phyloP scores from a whole-genome alignment of 35 echinoderm and acorn worm species.

The Apostichopus californicus region DNA sequence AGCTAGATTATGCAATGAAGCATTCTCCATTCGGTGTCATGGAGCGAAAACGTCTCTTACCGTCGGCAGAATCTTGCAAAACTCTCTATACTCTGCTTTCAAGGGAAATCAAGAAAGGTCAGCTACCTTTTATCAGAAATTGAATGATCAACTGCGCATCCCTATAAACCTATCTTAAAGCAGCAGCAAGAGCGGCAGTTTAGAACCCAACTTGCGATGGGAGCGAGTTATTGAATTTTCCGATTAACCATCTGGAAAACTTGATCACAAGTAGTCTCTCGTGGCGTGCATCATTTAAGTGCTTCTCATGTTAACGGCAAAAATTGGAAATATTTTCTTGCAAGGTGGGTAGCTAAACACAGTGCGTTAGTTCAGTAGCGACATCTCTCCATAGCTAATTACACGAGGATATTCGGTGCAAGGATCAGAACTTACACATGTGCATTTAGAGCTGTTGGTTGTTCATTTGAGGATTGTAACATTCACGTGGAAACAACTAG shows the following conservation, averaged over 20 bases:
- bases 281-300: neutral
- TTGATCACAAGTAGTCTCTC: neutral
- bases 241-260: conserved; percentile 25
- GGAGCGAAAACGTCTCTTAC: neutral
- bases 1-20: neutral
- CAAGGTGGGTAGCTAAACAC: neutral
- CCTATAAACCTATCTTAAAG: neutral
- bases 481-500: neutral
- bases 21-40: neutral
- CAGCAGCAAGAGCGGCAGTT: neutral
- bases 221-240: conserved; percentile 24
- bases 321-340: neutral
- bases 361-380: neutral
- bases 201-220: neutral
- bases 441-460: neutral
- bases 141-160: conserved; percentile 17
- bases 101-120: conserved; percentile 37
- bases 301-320: neutral
- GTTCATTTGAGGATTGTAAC: neutral
- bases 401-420: neutral
- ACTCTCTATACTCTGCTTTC: neutral
- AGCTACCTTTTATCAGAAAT: neutral
- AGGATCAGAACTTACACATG: neutral
- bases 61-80: neutral
- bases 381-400: neutral